Conservation (phyloP, 2,888 invertebrate genomes). For the Aspidiotus rigidus region DNA sequence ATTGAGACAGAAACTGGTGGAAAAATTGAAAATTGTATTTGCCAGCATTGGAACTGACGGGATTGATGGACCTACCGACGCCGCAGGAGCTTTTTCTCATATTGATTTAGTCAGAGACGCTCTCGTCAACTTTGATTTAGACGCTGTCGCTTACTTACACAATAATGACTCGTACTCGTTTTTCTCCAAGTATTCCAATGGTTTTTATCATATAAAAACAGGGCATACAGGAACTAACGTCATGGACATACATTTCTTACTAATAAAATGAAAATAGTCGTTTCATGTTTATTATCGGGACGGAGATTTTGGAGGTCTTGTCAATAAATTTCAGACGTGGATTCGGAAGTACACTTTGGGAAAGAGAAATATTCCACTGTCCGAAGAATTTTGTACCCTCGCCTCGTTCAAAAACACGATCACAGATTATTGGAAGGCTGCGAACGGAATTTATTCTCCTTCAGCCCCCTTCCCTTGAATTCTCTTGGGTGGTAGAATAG, state of each 20-base stretch:
- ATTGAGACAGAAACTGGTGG: slow-evolving; percentile 29
- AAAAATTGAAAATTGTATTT: slow-evolving; percentile 50
- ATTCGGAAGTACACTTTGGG: too few relatives aligned
- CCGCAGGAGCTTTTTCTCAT: slow-evolving; percentile 80
- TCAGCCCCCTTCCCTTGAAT: too few relatives aligned
- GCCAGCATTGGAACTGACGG: slow-evolving; percentile 92
- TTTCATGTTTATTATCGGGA: too few relatives aligned
- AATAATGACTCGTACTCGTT: slow-evolving; percentile 81
- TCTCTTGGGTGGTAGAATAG: too few relatives aligned
- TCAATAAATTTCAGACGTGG: too few relatives aligned
- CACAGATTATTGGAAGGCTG: too few relatives aligned
- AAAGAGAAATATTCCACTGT: too few relatives aligned
- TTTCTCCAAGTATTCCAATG: slow-evolving; percentile 55
- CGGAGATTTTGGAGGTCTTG: too few relatives aligned
- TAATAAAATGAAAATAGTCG: background rate
- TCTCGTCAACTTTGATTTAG: slow-evolving; percentile 41
- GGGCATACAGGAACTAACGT: slow-evolving; percentile 97
- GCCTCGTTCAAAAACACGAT: too few relatives aligned
- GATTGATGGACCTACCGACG: slow-evolving; percentile 92
- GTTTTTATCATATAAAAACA: slow-evolving; percentile 62
- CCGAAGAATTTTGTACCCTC: too few relatives aligned
- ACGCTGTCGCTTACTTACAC: slow-evolving; percentile 48
- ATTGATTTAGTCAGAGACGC: slow-evolving; percentile 50
- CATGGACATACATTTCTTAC: slow-evolving; percentile 78
- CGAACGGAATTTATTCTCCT: too few relatives aligned